phyloP scores from a whole-genome alignment of 2,113 vertebrate species.

The Etia nguti region DNA sequence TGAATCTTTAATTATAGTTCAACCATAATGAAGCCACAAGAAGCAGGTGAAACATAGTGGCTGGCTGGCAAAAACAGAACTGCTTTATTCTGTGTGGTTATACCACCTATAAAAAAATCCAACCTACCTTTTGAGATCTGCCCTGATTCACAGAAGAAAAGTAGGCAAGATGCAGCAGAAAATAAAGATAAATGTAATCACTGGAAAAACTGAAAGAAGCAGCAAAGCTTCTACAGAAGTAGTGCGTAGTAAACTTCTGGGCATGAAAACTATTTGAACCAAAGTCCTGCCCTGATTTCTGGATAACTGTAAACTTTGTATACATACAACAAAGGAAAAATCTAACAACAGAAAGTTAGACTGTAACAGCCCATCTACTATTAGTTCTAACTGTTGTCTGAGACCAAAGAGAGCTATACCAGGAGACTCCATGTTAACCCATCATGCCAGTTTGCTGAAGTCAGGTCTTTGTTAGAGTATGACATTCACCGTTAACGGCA shows the following conservation, averaged over 20 bases:
- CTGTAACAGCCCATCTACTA: not conserved
- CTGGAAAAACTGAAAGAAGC: not conserved
- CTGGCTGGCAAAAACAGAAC: not conserved
- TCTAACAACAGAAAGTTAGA: not conserved
- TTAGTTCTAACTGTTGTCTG: not conserved
- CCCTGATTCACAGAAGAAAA: constrained; percentile 27
- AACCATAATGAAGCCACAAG: not conserved
- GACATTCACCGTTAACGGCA: not conserved
- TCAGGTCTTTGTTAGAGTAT: not conserved
- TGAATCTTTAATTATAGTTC: not conserved
- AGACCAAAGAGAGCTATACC: not conserved
- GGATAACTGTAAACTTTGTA: fast-evolving
- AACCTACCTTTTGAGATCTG: constrained; percentile 49
- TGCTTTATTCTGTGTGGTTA: not conserved
- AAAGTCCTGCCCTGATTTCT: not conserved
- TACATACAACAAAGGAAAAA: not conserved
- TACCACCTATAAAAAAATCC: not conserved
- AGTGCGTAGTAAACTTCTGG: not conserved
- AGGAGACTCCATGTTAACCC: not conserved
- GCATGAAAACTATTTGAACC: not conserved
- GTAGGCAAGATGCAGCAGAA: not conserved
- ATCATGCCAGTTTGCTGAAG: not conserved
- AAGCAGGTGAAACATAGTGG: not conserved
- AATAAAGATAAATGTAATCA: not conserved
- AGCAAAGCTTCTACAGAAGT: not conserved